Percentiles rank a stretch among this genome's conserved stretches.
phyloP scores from a whole-genome alignment of 2,888 invertebrate species.

The Folsomia candida region DNA sequence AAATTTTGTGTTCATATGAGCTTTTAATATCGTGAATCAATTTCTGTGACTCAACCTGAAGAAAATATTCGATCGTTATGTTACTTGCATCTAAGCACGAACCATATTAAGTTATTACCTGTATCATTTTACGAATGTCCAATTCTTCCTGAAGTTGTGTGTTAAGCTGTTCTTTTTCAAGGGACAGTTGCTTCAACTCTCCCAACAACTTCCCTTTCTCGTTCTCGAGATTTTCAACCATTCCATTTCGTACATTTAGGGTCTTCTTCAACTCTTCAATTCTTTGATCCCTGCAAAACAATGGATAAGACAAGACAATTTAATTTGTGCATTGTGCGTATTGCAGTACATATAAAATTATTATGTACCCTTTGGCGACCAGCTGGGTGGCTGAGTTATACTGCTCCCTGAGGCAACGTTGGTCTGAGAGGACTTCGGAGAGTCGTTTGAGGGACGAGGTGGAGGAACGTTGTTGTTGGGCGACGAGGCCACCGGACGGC shows the following conservation, averaged over 20 bases:
- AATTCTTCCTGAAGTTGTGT: background rate
- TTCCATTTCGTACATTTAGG: background rate
- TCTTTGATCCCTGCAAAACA: background rate
- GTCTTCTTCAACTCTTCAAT: background rate
- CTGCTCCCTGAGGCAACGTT: background rate
- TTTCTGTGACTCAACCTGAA: background rate
- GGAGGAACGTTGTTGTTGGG: background rate
- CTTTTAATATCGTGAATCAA: slow-evolving; percentile 1
- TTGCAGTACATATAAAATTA: no score
- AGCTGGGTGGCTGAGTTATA: background rate
- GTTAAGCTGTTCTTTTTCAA: background rate
- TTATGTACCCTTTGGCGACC: background rate
- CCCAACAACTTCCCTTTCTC: background rate
- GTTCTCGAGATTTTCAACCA: background rate
- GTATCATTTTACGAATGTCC: background rate
- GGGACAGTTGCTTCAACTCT: background rate
- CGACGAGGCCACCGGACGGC: background rate
- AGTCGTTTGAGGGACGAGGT: background rate
- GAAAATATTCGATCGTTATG: background rate
- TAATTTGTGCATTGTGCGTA: no score
- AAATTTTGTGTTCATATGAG: background rate
- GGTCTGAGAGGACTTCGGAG: background rate
- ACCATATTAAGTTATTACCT: background rate
- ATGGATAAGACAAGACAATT: background rate
- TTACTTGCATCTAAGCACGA: background rate